These are phyloP conservation scores for Numenius arquata DNA, from an alignment of 2,113 vertebrate genomes.

Conservation along the genomic window DNA sequence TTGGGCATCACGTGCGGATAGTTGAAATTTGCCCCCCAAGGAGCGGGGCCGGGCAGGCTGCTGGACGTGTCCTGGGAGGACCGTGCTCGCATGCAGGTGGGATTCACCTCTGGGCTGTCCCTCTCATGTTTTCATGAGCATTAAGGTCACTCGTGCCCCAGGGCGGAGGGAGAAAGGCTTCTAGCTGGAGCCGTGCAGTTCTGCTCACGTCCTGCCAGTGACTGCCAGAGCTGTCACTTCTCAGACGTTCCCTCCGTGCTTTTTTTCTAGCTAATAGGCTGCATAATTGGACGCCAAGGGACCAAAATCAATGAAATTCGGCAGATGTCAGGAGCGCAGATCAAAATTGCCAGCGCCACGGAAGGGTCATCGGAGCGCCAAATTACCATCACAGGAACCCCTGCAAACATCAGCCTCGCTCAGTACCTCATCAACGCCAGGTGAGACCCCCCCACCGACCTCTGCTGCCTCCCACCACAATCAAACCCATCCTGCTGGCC, in stretches of 20 bases:
- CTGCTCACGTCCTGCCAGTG: neutral
- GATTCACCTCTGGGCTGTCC: neutral
- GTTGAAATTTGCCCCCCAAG: neutral
- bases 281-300: conserved; percentile 98
- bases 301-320: conserved; percentile 99
- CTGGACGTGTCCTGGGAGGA: neutral
- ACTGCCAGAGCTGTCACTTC: neutral
- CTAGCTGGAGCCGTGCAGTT: neutral
- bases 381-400: conserved; percentile 98
- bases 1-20: neutral
- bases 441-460: conserved; percentile 65
- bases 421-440: conserved; percentile 99
- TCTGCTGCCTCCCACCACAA: neutral
- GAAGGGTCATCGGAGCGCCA: conserved; percentile 98
- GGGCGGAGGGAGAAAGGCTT: neutral
- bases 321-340: conserved; percentile 99
- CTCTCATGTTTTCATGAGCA: neutral
- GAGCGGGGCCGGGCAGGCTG: neutral
- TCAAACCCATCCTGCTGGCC: accelerated
- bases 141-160: neutral
- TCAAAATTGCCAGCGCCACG: conserved; percentile 98
- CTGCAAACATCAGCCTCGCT: conserved; percentile 98
- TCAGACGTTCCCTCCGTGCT: conserved; percentile 58
- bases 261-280: conserved; percentile 95
- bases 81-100: accelerated